Evolutionary conservation across 2,113 vertebrate genomes (phyloP).

Genomic region (Passer montanus): DNA sequence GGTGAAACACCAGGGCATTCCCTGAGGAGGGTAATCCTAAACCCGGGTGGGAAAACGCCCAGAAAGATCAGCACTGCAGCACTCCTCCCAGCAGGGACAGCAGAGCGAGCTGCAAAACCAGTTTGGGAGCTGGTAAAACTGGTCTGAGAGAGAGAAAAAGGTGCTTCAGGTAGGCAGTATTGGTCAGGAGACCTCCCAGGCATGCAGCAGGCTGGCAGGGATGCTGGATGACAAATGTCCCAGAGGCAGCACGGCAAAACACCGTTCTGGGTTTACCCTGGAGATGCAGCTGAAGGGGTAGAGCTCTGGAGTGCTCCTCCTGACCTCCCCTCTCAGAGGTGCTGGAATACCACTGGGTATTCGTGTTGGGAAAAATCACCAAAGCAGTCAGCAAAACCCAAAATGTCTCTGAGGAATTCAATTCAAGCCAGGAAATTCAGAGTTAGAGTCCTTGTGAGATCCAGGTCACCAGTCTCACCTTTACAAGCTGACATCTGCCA

Average conservation of each 20-base stretch:
- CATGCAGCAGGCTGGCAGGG: background rate
- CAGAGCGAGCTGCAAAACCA: background rate
- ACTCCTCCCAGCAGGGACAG: background rate
- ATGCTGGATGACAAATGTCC: background rate
- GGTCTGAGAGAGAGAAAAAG: background rate
- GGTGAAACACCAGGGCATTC: background rate
- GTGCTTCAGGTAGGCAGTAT: slow-evolving; percentile 9
- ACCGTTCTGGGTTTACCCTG: background rate
- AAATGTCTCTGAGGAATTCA: background rate
- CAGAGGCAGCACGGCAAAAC: background rate
- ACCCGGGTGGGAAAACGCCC: background rate
- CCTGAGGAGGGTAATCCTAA: slow-evolving; percentile 11
- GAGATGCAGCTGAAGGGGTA: background rate
- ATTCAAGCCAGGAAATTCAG: background rate
- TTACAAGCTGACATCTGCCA: background rate
- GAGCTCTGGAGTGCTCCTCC: background rate
- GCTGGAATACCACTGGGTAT: accelerated
- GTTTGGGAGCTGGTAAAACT: slow-evolving; percentile 42
- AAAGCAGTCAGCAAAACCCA: background rate
- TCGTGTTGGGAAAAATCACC: background rate
- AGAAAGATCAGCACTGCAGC: background rate
- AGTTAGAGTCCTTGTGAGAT: background rate
- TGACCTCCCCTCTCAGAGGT: background rate
- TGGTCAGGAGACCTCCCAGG: background rate
- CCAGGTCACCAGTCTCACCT: background rate